Conservation (phyloP, 2,113 vertebrate genomes). For the Synchiropus splendidus region DNA sequence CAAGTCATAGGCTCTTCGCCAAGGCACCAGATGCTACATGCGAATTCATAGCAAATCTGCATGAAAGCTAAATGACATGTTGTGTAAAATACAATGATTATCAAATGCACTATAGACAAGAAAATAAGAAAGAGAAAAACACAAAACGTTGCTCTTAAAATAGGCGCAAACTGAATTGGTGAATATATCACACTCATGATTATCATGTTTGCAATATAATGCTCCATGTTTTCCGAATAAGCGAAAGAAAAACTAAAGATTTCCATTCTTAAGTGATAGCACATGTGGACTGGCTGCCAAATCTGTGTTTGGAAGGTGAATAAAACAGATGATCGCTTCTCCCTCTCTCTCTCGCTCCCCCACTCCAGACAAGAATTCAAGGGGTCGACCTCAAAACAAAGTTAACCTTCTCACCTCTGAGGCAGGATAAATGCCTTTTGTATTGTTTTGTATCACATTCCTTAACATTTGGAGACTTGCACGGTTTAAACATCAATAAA, state of each 20-base stretch:
- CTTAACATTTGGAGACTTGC: not conserved
- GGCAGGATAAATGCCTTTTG: not conserved
- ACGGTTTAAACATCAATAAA: not conserved
- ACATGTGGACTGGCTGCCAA: conserved; percentile 14
- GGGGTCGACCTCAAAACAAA: conserved; percentile 1
- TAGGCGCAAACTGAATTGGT: too few species aligned
- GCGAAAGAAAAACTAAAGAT: conserved; percentile 5
- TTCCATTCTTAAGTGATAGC: conserved; percentile 19
- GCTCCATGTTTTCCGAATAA: conserved; percentile 12
- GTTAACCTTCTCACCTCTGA: conserved; percentile 6
- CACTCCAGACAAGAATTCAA: not conserved
- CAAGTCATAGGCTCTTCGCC: too few species aligned
- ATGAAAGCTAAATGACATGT: too few species aligned
- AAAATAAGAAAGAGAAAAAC: too few species aligned
- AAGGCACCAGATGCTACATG: too few species aligned
- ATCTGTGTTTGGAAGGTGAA: conserved; percentile 12
- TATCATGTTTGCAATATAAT: conserved; percentile 11
- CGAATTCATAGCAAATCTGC: too few species aligned
- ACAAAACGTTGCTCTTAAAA: too few species aligned
- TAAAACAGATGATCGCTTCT: conserved; percentile 9
- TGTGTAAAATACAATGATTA: too few species aligned
- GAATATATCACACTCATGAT: not conserved
- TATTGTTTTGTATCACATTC: conserved; percentile 1
- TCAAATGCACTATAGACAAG: too few species aligned
- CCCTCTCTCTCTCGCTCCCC: not conserved